Base-by-base conservation (phyloP, 2,113 vertebrate species). In the Labrus mixtus region DNA sequence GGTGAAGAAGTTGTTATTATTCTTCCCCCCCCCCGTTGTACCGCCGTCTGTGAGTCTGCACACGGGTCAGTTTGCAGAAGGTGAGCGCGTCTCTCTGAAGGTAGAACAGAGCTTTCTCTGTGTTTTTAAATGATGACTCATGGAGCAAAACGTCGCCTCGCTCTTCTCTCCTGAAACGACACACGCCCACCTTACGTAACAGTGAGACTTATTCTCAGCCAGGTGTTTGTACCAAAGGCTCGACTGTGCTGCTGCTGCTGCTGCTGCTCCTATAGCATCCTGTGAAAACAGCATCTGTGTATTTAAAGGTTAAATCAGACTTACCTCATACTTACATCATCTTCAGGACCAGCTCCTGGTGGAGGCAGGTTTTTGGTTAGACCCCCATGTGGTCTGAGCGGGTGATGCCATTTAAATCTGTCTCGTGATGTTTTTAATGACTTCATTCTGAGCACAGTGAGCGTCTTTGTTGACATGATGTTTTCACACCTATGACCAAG, bases 71-170 rank as follows among this genome's bases (percentile, higher is more conserved):
- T 36, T 41, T 46, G 56, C 72, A 67, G 50, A n/a, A 9, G 7
- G 15, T 55, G n/a, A 25, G 12, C 36, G 4, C 10, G 20, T 59
- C 13, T 20, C 12, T 10, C 48, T 59, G 5, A n/a, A 15, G 48
- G 43, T 75, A 50, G 77, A 86, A 92, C 87, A 91, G 76, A 81
- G 64, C 10, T 1, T 25, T 50, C 72, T 61, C 65, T 91, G 85
- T 91, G 71, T 7, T 51, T 7, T 54, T 10, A 29, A 50, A 1
- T 33, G 19, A 69, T 82, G 89, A 89, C 74, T 87, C 82, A 89
- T 20, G 29, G 54, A 45, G 20, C 53, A 37, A 46, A 41, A 78
- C 37, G 0, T n/a, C 3, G n/a, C 12, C 66, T 25, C 50, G 63
- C 58, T 39, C 68, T 0, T 58, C 58, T 39, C 50, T 41, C 62